Evolutionary conservation across 2,888 invertebrate species (phyloP), one percentile per base, ranked within the genome.

Genomic region (Cheilosia impressa): DNA sequence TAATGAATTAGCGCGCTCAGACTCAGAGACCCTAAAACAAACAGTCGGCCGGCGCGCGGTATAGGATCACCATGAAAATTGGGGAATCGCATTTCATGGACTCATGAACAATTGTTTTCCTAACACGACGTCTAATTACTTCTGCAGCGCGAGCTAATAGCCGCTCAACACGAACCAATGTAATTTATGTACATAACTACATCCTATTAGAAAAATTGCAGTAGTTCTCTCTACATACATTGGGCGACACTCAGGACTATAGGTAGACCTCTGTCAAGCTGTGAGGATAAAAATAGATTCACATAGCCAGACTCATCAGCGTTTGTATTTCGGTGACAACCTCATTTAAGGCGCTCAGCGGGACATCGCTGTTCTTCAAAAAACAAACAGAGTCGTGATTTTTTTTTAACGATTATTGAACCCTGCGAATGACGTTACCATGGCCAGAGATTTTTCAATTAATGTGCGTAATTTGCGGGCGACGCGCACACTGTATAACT

Each of bases 401-500:
- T 68, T 77, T 78, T 84, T 84, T 75, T 47, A 19, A 84, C 75
- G 84, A 84, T 75, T 84, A 84, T 79, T 84, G 79, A 79, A 79
- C 69, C 65, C 69, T 75, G 84, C 65, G 58, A 84, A 79, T 65
- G 84, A 79, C 84, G 9, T 31, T 31, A 31, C 31, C 31, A 75
- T 79, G 60, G 79, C 60, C 73, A 34, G 75, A 79, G 79, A 84
- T 84, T 84, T 84, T 84, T 84, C 79, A 79, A 79, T 79, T 84
- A 84, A 79, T 84, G 84, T 84, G 79, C 79, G 84, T 79, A 84
- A 84, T 84, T 79, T 84, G 79, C 73, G 75, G 79, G 69, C 71
- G 62, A 52, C 68, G 65, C 24, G 45, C 45, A 62, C 72, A 34
- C 65, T 55, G 15, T 65, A 6, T 45, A 43, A 15, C 38, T 58